A percentile compares a stretch with the other conserved stretches of the same genome.
phyloP scores from a whole-genome alignment of 2,888 invertebrate genomes.

The Fissipunctia ypsillon region DNA sequence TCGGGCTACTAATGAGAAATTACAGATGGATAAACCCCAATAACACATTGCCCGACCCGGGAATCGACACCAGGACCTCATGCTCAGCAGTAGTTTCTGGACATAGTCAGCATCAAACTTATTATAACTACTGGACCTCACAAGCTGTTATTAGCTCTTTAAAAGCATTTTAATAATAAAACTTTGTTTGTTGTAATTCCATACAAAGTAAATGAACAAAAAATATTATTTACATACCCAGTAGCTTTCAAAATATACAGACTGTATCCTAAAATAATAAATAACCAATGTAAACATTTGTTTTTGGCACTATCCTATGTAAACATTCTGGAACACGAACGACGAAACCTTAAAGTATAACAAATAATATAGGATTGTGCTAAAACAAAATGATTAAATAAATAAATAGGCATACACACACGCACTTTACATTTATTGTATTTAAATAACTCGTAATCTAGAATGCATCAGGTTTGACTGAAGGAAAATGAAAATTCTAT shows the following conservation, averaged over 20 bases:
- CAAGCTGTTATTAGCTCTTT: slow-evolving; percentile 18
- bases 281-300: slow-evolving; percentile 49
- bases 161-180: slow-evolving; percentile 23
- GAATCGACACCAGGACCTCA: too few species aligned
- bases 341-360: slow-evolving; percentile 46
- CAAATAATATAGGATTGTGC: slow-evolving; percentile 45
- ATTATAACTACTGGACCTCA: slow-evolving; percentile 9
- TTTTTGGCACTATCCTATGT: slow-evolving; percentile 62
- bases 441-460: background rate
- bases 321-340: slow-evolving; percentile 45
- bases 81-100: too few species aligned
- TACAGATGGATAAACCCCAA: too few species aligned
- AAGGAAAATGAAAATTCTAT: background rate
- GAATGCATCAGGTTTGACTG: background rate
- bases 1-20: too few species aligned
- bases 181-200: slow-evolving; percentile 17
- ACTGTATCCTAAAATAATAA: slow-evolving; percentile 63
- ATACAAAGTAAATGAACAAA: slow-evolving; percentile 49
- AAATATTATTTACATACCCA: slow-evolving; percentile 40
- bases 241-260: slow-evolving; percentile 55
- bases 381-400: slow-evolving; percentile 25
- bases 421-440: background rate
- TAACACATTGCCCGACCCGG: too few species aligned
- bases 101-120: too few species aligned
- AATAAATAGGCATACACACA: slow-evolving; percentile 10